A percentile compares a stretch with the other conserved stretches of the same genome.
Evolutionary conservation across 1,140 invertebrate species (phyloP).

Genomic region (Harlomillsia oculata): DNA sequence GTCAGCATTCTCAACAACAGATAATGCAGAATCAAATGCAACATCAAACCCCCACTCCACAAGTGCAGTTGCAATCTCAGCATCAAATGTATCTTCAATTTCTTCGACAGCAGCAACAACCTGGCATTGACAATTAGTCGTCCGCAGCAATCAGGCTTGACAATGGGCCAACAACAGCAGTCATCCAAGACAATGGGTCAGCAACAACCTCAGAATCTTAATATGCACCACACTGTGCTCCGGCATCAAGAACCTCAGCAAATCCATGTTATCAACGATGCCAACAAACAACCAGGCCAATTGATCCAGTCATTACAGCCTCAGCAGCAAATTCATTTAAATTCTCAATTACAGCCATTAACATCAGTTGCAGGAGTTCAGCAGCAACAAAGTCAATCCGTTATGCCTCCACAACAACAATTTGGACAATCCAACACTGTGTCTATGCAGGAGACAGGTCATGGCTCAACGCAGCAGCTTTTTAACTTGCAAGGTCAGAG

Average conservation of each 20-base stretch:
- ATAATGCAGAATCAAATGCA: no score
- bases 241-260: conserved; percentile 12
- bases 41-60: neutral
- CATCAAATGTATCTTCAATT: neutral
- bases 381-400: neutral
- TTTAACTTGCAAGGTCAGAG: neutral
- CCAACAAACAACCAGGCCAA: neutral
- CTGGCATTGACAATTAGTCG: neutral
- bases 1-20: neutral
- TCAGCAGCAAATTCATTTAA: conserved; percentile 5
- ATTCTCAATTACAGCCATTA: conserved; percentile 1
- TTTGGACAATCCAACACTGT: neutral
- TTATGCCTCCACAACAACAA: neutral
- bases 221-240: conserved; percentile 5
- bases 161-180: neutral
- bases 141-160: neutral
- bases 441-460: neutral
- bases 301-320: neutral
- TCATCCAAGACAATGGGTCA: conserved; percentile 1
- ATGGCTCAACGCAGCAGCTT: conserved; percentile 1
- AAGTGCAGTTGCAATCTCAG: neutral
- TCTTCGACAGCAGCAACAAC: conserved; percentile 1
- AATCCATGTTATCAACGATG: neutral
- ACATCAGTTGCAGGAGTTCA: no score
- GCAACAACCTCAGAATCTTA: conserved; percentile 7